These are phyloP conservation scores for Tineola bisselliella DNA, from an alignment of 2,888 invertebrate genomes.

Conservation along the genomic window DNA sequence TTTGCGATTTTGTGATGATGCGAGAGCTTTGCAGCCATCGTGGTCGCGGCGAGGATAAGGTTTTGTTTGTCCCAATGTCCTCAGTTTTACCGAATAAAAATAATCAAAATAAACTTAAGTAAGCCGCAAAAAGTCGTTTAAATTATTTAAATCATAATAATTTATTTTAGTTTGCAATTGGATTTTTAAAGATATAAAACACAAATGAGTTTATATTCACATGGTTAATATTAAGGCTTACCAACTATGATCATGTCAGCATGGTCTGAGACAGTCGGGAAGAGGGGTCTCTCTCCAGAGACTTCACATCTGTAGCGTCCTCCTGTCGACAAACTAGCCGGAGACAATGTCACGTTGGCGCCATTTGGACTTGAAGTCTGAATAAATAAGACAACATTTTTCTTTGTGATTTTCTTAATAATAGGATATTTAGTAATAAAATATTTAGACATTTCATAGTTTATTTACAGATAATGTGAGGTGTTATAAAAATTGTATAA, in stretches of 20 bases:
- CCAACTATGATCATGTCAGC: constrained; percentile 80
- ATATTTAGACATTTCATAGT: too few relatives aligned
- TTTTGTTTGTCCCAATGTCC: too few relatives aligned
- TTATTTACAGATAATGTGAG: too few relatives aligned
- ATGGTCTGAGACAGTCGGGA: constrained; percentile 79
- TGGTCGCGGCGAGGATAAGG: too few relatives aligned
- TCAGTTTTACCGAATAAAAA: too few relatives aligned
- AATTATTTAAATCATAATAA: not conserved
- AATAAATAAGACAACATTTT: not conserved
- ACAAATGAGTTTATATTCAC: not conserved
- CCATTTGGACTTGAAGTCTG: constrained; percentile 74
- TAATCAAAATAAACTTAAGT: too few relatives aligned
- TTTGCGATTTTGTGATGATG: too few relatives aligned
- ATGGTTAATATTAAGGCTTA: constrained; percentile 42
- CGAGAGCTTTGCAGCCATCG: too few relatives aligned
- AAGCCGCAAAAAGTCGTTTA: not conserved
- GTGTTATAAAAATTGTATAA: not conserved
- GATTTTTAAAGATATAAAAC: not conserved
- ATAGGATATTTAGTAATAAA: too few relatives aligned
- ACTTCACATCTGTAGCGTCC: constrained; percentile 83
- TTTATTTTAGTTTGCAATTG: not conserved
- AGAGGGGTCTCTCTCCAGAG: constrained; percentile 80
- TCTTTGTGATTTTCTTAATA: too few relatives aligned
- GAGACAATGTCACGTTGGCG: constrained; percentile 71
- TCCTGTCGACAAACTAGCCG: constrained; percentile 75